These are phyloP conservation scores for Nomada goodeniana DNA, from an alignment of 2,888 invertebrate species.

Conservation along the genomic window DNA sequence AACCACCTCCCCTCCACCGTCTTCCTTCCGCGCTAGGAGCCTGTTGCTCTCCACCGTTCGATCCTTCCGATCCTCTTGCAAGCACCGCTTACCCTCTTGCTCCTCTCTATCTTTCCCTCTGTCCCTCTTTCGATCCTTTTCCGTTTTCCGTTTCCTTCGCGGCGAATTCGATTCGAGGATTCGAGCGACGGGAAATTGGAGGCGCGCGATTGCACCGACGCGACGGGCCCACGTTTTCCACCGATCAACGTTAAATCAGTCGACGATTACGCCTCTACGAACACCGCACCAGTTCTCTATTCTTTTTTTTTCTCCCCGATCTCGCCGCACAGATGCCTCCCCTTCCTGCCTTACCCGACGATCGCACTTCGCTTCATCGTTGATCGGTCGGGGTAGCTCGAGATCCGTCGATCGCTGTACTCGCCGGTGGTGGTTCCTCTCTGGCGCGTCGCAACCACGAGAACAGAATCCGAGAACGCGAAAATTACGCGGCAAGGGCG, in stretches of 20 bases:
- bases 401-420: neutral
- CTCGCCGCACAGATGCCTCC: no score
- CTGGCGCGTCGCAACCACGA: conserved; percentile 17
- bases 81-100: conserved; percentile 11
- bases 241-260: conserved; percentile 7
- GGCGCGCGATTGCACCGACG: conserved; percentile 31
- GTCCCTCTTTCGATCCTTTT: conserved; percentile 3
- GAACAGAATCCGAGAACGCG: conserved; percentile 26
- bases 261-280: conserved; percentile 11
- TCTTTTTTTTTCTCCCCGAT: conserved; percentile 9
- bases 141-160: conserved; percentile 11
- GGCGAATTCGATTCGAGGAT: conserved; percentile 6
- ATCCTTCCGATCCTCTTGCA: conserved; percentile 64
- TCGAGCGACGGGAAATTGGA: conserved; percentile 24
- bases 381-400: neutral
- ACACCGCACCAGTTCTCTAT: neutral
- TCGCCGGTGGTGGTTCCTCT: conserved; percentile 1
- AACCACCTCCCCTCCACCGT: conserved; percentile 58
- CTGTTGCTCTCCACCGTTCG: conserved; percentile 72
- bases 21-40: conserved; percentile 67
- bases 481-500: conserved; percentile 45
- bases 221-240: conserved; percentile 16
- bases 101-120: neutral
- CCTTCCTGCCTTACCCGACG: neutral
- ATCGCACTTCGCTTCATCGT: neutral